Base-by-base conservation (phyloP, 1,140 invertebrate species). In the Drosophila grimshawi region DNA sequence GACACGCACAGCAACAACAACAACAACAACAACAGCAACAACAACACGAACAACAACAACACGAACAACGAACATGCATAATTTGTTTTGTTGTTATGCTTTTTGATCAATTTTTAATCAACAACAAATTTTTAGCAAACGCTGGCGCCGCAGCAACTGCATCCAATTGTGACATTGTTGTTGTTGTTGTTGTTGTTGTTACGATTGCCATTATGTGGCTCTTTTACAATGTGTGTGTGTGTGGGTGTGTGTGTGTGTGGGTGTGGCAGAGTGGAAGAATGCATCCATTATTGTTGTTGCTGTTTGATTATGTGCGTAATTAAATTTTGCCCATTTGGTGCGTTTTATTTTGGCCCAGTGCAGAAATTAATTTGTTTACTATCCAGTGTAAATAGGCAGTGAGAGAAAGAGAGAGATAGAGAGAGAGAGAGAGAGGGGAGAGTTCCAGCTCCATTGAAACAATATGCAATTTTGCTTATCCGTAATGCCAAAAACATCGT, bases 71-170 rank as follows among this genome's bases (percentile, higher is more conserved):
- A 35, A 63, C 77, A 77, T 80, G 83, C 80, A 86, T 88, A 86
- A 83, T 89, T 89, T 80, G 73, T 69, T 57, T 19, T 81, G 77
- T 83, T 77, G 77, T 80, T 88, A 78, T 86, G 82, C 83, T 88
- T 86, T 88, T 86, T 86, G 79, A 86, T 86, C 76, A 86, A 86
- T 86, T 86, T 86, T 86, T 86, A 86, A 86, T 88, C 82, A 86
- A 89, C 71, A 65, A 78, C 55, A 63, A 53, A 35, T 56, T 35
- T 59, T 56, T 46, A 32, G 33, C 27, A 10, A 19, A 63, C 35
- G 56, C 37, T 45, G 48, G 29, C 48, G 65, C 43, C 52, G 32
- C 52, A 43, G 27, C 53, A 53, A 46, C 65, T 57, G 60, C 51
- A 57, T 63, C 63, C 56, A 69, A 57, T 75, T 70, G 57, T 68